Evolutionary conservation across 2,113 vertebrate genomes (phyloP).

Genomic region (Accipiter virgatus): DNA sequence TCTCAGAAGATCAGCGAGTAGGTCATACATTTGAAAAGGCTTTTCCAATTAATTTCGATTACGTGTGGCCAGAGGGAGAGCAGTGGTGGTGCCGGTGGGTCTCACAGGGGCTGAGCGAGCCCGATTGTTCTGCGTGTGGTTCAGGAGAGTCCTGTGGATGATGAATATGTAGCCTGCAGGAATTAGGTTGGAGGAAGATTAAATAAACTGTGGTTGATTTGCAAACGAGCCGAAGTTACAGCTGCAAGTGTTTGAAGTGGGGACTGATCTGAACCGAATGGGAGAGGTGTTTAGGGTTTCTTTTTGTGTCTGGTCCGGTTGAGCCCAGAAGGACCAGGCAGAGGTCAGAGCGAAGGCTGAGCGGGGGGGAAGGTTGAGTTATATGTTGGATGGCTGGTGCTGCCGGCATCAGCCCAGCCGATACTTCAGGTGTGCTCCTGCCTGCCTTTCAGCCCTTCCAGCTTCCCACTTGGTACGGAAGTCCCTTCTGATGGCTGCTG

Average conservation of each 20-base stretch:
- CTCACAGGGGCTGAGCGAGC: not conserved
- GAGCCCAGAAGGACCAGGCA: not conserved
- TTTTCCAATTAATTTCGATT: accelerated
- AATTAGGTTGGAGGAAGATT: not conserved
- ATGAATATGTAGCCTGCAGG: not conserved
- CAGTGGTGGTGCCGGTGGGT: not conserved
- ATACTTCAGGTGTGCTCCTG: not conserved
- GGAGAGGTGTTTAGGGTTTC: not conserved
- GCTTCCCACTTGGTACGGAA: too few species aligned
- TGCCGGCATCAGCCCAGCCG: not conserved
- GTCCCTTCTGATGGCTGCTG: not conserved
- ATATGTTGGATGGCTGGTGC: not conserved
- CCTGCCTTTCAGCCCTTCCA: not conserved
- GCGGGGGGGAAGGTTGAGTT: not conserved
- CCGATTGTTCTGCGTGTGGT: accelerated
- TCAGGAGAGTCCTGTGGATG: not conserved
- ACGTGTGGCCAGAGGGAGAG: not conserved
- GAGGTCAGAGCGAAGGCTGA: not conserved
- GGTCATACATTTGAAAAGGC: not conserved
- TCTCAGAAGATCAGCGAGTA: not conserved
- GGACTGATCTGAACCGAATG: accelerated
- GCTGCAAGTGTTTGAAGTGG: not conserved
- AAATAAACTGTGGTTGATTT: not conserved
- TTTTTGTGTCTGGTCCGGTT: accelerated
- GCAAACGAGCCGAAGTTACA: not conserved